Percentiles rank a stretch among this genome's conserved stretches.
Evolutionary conservation across 2,797 vertebrate genomes (phyloP).

Genomic region (Helarctos malayanus): DNA sequence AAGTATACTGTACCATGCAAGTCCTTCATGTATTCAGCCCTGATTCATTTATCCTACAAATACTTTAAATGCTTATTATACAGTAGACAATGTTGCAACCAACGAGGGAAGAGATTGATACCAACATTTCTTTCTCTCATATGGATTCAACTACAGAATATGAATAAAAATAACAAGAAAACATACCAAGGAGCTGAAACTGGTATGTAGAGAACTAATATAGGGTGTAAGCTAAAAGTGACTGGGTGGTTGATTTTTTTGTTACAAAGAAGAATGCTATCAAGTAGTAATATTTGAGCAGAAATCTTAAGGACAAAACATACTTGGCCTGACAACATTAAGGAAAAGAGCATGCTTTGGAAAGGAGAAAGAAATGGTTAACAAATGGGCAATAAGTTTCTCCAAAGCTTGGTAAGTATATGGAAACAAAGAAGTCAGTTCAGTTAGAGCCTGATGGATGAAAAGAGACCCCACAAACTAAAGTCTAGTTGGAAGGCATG

Average conservation of each 20-base stretch:
- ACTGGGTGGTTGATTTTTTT: not conserved
- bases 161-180: not conserved
- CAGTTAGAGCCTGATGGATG: not conserved
- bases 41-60: not conserved
- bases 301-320: not conserved
- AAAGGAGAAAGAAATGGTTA: not conserved
- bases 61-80: not conserved
- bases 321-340: not conserved
- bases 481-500: not conserved
- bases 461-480: not conserved
- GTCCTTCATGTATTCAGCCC: not conserved
- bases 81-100: not conserved
- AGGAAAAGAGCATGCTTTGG: not conserved
- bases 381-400: not conserved
- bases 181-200: not conserved
- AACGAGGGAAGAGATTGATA: not conserved
- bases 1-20: not conserved
- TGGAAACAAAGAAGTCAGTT: not conserved
- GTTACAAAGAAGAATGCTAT: not conserved
- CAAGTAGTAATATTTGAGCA: not conserved
- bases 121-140: not conserved
- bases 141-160: not conserved
- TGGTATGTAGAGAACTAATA: not conserved
- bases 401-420: not conserved
- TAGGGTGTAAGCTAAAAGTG: rapidly evolving